Evolutionary conservation across 2,797 vertebrate genomes (phyloP).

Genomic region (Moxostoma hubbsi): DNA sequence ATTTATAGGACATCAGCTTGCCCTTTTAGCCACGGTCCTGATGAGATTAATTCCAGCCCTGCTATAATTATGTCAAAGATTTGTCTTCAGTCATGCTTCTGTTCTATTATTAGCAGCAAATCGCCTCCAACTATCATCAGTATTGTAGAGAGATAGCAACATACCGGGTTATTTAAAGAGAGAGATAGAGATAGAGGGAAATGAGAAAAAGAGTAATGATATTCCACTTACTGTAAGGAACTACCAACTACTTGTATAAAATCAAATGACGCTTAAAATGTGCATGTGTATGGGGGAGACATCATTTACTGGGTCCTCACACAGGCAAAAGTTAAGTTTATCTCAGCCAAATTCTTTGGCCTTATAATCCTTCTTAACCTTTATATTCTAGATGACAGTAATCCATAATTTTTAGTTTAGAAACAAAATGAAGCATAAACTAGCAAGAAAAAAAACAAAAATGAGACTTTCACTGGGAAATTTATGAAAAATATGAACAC

Average conservation of each 20-base stretch:
- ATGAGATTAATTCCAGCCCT: conserved; percentile 63
- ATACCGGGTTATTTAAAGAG: conserved; percentile 30
- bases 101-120: conserved; percentile 52
- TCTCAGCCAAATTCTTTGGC: background rate
- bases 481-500: background rate
- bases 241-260: background rate
- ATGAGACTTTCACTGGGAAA: background rate
- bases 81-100: conserved; percentile 48
- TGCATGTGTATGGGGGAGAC: background rate
- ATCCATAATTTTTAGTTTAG: background rate
- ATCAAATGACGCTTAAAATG: background rate
- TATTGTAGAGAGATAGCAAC: conserved; percentile 32
- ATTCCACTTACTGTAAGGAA: background rate
- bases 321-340: background rate
- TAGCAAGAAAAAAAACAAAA: background rate
- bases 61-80: conserved; percentile 54
- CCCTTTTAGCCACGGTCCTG: conserved; percentile 54
- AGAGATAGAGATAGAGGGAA: background rate
- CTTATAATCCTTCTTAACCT: background rate
- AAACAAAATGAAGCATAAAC: background rate
- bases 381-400: background rate
- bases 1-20: conserved; percentile 59
- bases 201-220: background rate
- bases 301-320: background rate
- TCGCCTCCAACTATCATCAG: conserved; percentile 44